Conservation (phyloP, 2,888 invertebrate genomes). For the Caenorhabditis drosophilae region DNA sequence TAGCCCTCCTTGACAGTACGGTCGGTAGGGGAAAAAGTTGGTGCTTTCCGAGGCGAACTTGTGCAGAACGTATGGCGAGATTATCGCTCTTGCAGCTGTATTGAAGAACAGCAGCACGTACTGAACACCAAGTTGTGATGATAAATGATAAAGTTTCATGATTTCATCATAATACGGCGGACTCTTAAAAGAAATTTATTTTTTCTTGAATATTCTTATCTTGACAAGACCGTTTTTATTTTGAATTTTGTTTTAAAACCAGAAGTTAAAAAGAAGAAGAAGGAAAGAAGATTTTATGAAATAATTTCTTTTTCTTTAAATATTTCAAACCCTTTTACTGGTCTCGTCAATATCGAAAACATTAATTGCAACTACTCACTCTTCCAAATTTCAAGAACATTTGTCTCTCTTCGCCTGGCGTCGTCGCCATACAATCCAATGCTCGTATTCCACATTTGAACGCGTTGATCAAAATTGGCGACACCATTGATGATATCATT, state of each 20-base stretch:
- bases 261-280: too few relatives aligned
- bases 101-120: conserved; percentile 16
- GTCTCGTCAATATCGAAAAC: too few relatives aligned
- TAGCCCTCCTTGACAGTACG: not conserved
- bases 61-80: conserved; percentile 32
- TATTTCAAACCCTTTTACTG: too few relatives aligned
- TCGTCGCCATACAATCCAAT: conserved; percentile 26
- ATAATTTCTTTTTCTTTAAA: too few relatives aligned
- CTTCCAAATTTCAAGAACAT: conserved; percentile 20
- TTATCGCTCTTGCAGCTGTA: conserved; percentile 17
- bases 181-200: too few relatives aligned
- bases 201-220: too few relatives aligned
- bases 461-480: conserved; percentile 6
- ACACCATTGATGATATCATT: too few relatives aligned
- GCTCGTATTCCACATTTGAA: conserved; percentile 30
- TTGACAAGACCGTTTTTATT: too few relatives aligned
- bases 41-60: conserved; percentile 21
- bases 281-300: too few relatives aligned
- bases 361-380: too few relatives aligned
- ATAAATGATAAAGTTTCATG: conserved; percentile 9
- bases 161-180: conserved; percentile 22
- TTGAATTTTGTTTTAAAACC: too few relatives aligned
- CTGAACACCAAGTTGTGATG: conserved; percentile 12
- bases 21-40: conserved; percentile 17
- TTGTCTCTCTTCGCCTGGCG: conserved; percentile 18